These are phyloP conservation scores for Bilobella aurantiaca DNA, from an alignment of 1,140 invertebrate species.

Conservation along the genomic window DNA sequence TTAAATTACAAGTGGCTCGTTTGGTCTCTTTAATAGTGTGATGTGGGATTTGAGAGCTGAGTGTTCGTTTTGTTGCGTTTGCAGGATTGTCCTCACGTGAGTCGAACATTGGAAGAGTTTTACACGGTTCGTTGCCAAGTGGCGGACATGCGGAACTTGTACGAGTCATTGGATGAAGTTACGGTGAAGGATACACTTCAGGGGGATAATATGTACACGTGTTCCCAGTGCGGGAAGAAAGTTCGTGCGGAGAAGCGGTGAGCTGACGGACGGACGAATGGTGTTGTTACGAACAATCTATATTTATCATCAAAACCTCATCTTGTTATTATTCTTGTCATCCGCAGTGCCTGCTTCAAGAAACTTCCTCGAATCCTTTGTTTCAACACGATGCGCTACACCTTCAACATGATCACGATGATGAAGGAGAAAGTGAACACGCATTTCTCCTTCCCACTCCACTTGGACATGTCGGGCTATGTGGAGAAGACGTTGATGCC, in stretches of 20 bases:
- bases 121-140: slow-evolving; percentile 94
- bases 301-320: no score
- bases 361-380: slow-evolving; percentile 84
- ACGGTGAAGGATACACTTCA: slow-evolving; percentile 92
- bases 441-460: slow-evolving; percentile 89
- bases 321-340: no score
- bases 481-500: slow-evolving; percentile 88
- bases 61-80: no score
- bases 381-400: slow-evolving; percentile 96
- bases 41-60: no score
- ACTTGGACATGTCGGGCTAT: slow-evolving; percentile 86
- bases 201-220: slow-evolving; percentile 95
- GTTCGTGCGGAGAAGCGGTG: slow-evolving; percentile 85
- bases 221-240: slow-evolving; percentile 87
- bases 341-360: slow-evolving; percentile 89
- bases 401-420: slow-evolving; percentile 96
- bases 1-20: no score
- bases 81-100: slow-evolving; percentile 86
- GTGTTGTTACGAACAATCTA: no score
- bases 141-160: slow-evolving; percentile 88
- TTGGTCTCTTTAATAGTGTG: no score
- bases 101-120: slow-evolving; percentile 86
- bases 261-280: no score
- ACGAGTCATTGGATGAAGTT: slow-evolving; percentile 88
- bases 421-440: slow-evolving; percentile 94